Evolutionary conservation across 2,797 vertebrate species (phyloP).

Genomic region (Peromyscus melanophrys): DNA sequence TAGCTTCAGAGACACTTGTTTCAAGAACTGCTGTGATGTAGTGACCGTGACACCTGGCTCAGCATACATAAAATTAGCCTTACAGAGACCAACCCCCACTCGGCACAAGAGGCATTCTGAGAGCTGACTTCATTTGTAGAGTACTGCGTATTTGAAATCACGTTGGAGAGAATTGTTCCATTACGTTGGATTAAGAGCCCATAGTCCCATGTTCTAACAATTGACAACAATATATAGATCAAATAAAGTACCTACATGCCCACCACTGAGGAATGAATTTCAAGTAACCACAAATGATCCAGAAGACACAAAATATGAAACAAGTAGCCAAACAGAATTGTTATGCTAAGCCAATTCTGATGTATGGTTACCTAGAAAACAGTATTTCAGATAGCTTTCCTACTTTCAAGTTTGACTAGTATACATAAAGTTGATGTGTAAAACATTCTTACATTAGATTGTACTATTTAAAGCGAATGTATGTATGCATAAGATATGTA

Average conservation of each 20-base stretch:
- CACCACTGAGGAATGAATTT: neutral
- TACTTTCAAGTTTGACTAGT: neutral
- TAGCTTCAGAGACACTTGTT: neutral
- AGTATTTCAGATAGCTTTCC: neutral
- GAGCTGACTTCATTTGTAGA: neutral
- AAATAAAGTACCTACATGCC: neutral
- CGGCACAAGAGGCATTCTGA: neutral
- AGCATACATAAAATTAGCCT: constrained; percentile 30
- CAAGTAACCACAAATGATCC: neutral
- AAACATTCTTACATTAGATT: constrained; percentile 21
- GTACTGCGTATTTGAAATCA: neutral
- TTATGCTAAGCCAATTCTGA: neutral
- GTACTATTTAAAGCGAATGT: neutral
- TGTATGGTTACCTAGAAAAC: neutral
- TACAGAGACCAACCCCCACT: neutral
- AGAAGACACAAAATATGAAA: neutral
- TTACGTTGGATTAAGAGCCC: neutral
- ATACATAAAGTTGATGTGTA: constrained; percentile 4
- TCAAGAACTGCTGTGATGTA: neutral
- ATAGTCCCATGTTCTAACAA: neutral
- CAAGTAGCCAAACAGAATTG: neutral
- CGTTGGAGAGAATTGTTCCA: neutral
- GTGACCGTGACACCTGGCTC: neutral
- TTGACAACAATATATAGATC: neutral
- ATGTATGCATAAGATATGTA: neutral